Evolutionary conservation across 1,140 invertebrate species (phyloP), one percentile per base, ranked within the genome.

Genomic region (Zaprionus ornatus): DNA sequence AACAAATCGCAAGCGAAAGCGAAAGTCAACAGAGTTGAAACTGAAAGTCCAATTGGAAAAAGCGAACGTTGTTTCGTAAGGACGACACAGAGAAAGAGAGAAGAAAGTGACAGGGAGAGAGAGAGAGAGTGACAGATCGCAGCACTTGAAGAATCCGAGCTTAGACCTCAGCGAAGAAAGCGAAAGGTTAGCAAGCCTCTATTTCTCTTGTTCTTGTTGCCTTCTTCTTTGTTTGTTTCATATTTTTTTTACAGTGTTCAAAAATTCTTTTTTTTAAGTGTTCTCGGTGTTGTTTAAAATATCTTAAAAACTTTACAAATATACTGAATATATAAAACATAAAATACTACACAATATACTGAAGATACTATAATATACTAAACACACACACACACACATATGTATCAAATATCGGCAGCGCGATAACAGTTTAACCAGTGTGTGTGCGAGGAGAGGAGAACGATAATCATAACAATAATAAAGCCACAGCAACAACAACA

Each of bases 241-340:
- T 25, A 54, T 29, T 69, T 74, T 74, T 74, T 69, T 74, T 64
- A 23, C 17, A 32, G 66, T 63, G 59, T 42, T 27, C 32, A n/a
- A 56, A 57, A 25, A 57, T 37, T 13, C 27, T 59, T 75, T 73
- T 66, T 59, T 67, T 75, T 23, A 15, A 71, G 73, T 75, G 73
- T n/a, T 71, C 55, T 40, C 15, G 59, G 60, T 75, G 68, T 59
- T 45, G 40, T 45, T 66, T 35, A 4, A 29, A 55, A 23, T 10
- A 25, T 9, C 13, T 35, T 13, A 5, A 55, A 27, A 55, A 55
- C n/a, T 21, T 17, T 10, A 50, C n/a, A 50, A 50, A 50, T 32
- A 10, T 32, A 32, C 29, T 32, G 29, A 32, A 32, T 32, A 32
- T 10, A 32, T 29, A 27, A 0, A 6, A 42, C 37, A 42, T 0